Conservation (phyloP, 2,888 invertebrate genomes). For the Brachyptera putata region DNA sequence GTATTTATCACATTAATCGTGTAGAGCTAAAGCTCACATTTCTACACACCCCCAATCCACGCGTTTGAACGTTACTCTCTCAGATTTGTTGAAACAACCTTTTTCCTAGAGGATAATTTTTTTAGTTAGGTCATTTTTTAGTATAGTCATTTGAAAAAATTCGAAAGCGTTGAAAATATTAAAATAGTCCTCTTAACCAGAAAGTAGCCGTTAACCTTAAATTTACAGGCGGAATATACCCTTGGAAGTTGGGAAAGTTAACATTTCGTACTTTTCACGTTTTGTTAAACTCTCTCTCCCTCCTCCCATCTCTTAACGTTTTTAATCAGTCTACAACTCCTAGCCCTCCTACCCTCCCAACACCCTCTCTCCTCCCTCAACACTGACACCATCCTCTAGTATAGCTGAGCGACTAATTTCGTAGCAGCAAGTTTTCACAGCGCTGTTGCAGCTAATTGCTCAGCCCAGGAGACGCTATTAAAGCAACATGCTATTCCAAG, state of each 20-base stretch:
- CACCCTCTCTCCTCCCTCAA: slow-evolving; percentile 14
- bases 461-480: slow-evolving; percentile 41
- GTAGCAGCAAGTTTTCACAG: slow-evolving; percentile 44
- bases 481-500: slow-evolving; percentile 33
- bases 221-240: background rate
- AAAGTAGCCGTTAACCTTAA: background rate
- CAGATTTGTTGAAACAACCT: too few species aligned
- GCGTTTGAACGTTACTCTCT: too few species aligned
- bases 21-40: too few species aligned
- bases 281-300: slow-evolving; percentile 13
- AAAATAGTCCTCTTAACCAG: slow-evolving; percentile 7
- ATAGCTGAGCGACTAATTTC: slow-evolving; percentile 39
- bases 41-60: too few species aligned
- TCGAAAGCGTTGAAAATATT: slow-evolving; percentile 18
- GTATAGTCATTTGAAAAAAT: slow-evolving; percentile 10
- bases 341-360: slow-evolving; percentile 10
- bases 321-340: slow-evolving; percentile 31
- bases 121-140: too few species aligned
- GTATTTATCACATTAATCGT: too few species aligned
- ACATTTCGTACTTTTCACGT: slow-evolving; percentile 14
- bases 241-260: background rate
- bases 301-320: slow-evolving; percentile 27
- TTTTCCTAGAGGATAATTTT: too few species aligned
- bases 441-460: slow-evolving; percentile 42
- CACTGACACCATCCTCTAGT: slow-evolving; percentile 5